A percentile compares a stretch with the other conserved stretches of the same genome.
Conservation (phyloP, 2,888 invertebrate genomes). For the Brenthis hecate region DNA sequence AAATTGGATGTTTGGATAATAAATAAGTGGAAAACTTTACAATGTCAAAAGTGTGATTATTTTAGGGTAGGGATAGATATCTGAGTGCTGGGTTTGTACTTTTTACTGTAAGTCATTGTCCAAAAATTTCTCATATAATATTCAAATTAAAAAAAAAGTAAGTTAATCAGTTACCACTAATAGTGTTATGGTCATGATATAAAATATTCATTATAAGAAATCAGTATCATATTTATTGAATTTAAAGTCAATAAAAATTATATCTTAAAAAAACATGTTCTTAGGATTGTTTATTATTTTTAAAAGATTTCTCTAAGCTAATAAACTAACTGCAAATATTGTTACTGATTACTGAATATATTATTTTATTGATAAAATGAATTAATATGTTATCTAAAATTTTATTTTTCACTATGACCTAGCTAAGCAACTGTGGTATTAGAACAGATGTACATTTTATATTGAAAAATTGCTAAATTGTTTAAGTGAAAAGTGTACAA, state of each 20-base stretch:
- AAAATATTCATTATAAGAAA: neutral
- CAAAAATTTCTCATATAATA: slow-evolving; percentile 2
- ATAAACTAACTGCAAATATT: too few relatives aligned
- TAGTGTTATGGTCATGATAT: neutral
- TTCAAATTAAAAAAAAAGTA: slow-evolving; percentile 1
- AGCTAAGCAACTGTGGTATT: too few relatives aligned
- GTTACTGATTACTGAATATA: too few relatives aligned
- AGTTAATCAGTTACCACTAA: slow-evolving; percentile 11
- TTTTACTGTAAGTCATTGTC: slow-evolving; percentile 76
- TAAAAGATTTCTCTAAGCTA: too few relatives aligned
- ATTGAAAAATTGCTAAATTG: too few relatives aligned
- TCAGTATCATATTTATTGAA: slow-evolving; percentile 1
- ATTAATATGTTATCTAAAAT: too few relatives aligned
- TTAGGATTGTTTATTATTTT: too few relatives aligned
- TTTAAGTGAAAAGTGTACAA: too few relatives aligned
- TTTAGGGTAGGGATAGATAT: slow-evolving; percentile 71
- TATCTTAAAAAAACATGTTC: too few relatives aligned
- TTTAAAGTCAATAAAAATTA: neutral
- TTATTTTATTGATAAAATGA: too few relatives aligned
- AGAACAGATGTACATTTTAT: too few relatives aligned
- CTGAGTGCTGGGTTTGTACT: slow-evolving; percentile 71
- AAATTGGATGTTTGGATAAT: slow-evolving; percentile 74
- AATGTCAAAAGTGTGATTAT: slow-evolving; percentile 83
- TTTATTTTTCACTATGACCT: too few relatives aligned
- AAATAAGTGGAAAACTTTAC: slow-evolving; percentile 75